Evolutionary conservation across 2,888 invertebrate species (phyloP), one percentile per base, ranked within the genome.

Genomic region (Bellardia bayeri): DNA sequence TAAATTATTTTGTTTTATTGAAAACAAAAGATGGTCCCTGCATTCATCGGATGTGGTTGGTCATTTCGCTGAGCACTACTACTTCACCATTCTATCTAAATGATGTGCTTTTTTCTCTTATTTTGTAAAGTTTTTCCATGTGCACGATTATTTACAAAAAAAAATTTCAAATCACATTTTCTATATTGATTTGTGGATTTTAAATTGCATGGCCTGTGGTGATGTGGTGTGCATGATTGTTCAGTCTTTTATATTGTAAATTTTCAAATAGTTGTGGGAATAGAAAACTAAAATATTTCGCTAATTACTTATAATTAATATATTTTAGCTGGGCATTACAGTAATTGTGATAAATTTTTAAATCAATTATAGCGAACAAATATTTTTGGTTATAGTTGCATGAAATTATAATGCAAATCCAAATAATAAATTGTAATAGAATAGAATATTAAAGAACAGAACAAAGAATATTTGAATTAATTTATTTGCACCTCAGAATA

Each of bases 21-120:
- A 81, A 84, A 78, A 84, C 82, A 84, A 82, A 81, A 82, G 74
- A 64, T 80, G 71, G 8, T 40, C 33, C 66, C 3, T 16, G 33
- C 45, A 54, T 76, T 69, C 72, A 87, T 51, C 84, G 81, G 81
- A 87, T 87, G 82, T 79, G 87, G 82, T 84, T 78, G 74, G 68
- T 61, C 76, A 87, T 84, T 84, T 87, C 40, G 68, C 56, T 78
- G 54, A 23, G n/a, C 56, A 13, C 51, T n/a, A 33, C 16, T 51
- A 14, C 16, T 2, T 6, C 37, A 54, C 66, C 45, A 49, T 71
- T 61, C 16, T 37, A 11, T 33, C n/a, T 40, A 72, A 30, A 37
- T 7, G 1, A 4, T 33, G 3, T 33, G 5, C 33, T 14, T 58
- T 45, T 33, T 40, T 42, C 23, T 61, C 13, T 76, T n/a, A 33